These are phyloP conservation scores for Plodia interpunctella DNA, from an alignment of 1,140 invertebrate species.

Conservation along the genomic window DNA sequence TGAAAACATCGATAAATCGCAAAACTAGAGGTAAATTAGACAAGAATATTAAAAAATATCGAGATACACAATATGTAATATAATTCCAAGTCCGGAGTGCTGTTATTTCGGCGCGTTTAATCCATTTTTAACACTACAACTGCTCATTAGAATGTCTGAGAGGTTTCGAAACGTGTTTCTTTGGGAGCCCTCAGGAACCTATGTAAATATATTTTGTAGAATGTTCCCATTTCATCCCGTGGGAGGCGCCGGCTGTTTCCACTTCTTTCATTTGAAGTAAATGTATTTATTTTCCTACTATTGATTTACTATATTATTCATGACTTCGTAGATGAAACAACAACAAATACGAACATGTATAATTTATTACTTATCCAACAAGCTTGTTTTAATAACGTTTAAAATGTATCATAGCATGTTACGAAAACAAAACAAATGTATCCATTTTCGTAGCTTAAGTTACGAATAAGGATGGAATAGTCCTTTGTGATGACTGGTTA, in stretches of 20 bases:
- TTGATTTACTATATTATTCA: neutral
- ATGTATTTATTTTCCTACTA: neutral
- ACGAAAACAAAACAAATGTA: too few species aligned
- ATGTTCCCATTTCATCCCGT: constrained; percentile 23
- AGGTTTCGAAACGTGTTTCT: constrained; percentile 32
- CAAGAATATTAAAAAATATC: neutral
- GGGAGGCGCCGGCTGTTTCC: constrained; percentile 7
- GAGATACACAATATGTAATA: neutral
- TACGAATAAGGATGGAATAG: too few species aligned
- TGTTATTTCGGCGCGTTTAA: constrained; percentile 11
- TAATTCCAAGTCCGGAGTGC: constrained; percentile 5
- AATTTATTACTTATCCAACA: too few species aligned
- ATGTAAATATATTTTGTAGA: constrained; percentile 28
- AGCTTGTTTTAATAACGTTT: too few species aligned
- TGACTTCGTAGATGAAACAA: too few species aligned
- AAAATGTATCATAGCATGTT: too few species aligned
- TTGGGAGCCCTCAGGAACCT: constrained; percentile 23
- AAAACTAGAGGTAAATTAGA: too few species aligned
- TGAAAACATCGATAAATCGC: too few species aligned
- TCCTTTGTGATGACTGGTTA: too few species aligned
- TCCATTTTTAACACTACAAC: constrained; percentile 21
- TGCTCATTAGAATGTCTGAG: constrained; percentile 39
- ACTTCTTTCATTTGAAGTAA: neutral
- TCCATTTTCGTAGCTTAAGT: too few species aligned
- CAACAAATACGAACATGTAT: too few species aligned